These are phyloP conservation scores for Oncorhynchus gorbuscha DNA, from an alignment of 2,113 vertebrate species.

Conservation along the genomic window DNA sequence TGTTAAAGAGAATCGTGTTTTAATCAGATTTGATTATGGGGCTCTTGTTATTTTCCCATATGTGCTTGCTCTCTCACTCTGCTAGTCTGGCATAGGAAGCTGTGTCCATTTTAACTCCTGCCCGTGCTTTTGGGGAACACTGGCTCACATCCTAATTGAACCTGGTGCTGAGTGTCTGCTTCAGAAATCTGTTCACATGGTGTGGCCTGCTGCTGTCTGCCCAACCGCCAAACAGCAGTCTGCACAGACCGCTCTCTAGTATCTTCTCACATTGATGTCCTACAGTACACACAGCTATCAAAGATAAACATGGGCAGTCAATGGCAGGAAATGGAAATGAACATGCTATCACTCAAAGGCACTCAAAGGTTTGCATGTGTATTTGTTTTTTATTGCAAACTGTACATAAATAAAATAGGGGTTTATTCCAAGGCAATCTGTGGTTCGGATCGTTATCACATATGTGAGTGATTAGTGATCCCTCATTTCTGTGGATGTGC, in stretches of 20 bases:
- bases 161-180: neutral
- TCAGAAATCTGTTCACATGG: constrained; percentile 7
- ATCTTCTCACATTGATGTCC: no score
- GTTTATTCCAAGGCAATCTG: neutral
- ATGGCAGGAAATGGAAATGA: neutral
- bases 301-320: no score
- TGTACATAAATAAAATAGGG: neutral
- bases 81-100: neutral
- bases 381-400: neutral
- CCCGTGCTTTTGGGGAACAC: neutral
- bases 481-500: neutral
- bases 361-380: neutral
- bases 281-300: no score
- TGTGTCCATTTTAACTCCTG: neutral
- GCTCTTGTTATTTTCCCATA: neutral
- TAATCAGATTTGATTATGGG: neutral
- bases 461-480: neutral
- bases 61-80: neutral
- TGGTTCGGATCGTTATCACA: neutral
- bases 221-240: neutral
- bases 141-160: constrained; percentile 7
- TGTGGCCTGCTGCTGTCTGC: neutral
- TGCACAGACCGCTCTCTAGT: neutral
- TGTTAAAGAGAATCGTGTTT: neutral
- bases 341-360: neutral